Evolutionary conservation across 2,888 invertebrate species (phyloP), one percentile per base, ranked within the genome.

Genomic region (Kuschelorhynchus macadamiae): DNA sequence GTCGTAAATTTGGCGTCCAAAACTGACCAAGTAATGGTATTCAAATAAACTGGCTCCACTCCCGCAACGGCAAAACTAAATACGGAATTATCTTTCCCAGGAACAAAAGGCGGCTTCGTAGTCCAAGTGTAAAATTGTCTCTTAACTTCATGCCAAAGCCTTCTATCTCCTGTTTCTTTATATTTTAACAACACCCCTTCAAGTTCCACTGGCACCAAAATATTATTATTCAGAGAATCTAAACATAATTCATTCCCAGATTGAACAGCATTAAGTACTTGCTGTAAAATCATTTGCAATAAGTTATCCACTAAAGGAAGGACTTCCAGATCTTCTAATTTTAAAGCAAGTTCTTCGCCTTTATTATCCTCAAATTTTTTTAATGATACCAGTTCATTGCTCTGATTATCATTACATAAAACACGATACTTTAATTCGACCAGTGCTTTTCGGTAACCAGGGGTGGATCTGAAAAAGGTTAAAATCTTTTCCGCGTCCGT

Each of bases 1-100:
- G 87, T 84, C 1, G 86, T 84, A 0, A n/a, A 39, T 59, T 49
- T 42, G 17, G 25, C 44, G 21, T 44, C 74, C 50, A 57, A 56
- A 65, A 82, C 71, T 36, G 81, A 73, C 50, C 70, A 69, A 41
- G 59, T 74, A 4, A 77, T 60, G 21, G 71, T 71, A 61, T 71
- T 73, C 0, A 73, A 71, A 47, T 78, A 50, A 42, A 71, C 71
- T 1, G 79, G 77, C 67, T 60, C 67, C 50, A 76, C 72, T 39
- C 71, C 73, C 50, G 65, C 70, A 39, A 78, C 55, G 32, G 62
- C 20, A 21, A 46, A 16, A 46, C 39, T 53, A 11, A 41, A 67
- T 65, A 25, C 71, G 53, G 11, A 50, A 42, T 18, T 70, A 52
- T 66, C 64, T 57, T 68, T 71, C 41, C 21, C 56, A 1, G 78